Percentiles rank a stretch among this genome's conserved stretches.
phyloP scores from a whole-genome alignment of 2,113 vertebrate species.

The Rhadina sibilatrix region DNA sequence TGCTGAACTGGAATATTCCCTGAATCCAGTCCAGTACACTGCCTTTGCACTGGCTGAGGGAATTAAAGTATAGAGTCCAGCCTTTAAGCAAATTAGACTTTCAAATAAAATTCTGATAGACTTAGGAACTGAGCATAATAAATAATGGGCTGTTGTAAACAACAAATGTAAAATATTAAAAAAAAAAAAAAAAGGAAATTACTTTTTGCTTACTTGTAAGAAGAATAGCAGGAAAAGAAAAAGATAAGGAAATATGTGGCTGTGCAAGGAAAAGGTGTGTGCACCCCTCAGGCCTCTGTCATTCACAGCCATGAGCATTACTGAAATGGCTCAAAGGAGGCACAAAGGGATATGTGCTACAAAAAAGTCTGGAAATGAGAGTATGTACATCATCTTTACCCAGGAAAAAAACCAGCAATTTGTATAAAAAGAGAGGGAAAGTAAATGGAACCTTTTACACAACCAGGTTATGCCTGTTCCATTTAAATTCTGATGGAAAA shows the following conservation, averaged over 20 bases:
- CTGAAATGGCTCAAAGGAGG: not conserved
- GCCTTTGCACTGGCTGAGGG: not conserved
- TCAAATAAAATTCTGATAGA: not conserved
- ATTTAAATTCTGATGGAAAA: not conserved
- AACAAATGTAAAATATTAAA: not conserved
- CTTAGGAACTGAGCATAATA: not conserved
- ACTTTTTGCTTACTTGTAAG: not conserved
- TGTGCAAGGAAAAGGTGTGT: not conserved
- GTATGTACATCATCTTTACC: not conserved
- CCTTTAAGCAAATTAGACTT: not conserved
- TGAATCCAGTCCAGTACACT: rapidly evolving
- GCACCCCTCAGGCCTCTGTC: not conserved
- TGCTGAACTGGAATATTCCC: not conserved
- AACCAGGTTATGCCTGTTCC: not conserved
- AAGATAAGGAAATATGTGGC: not conserved
- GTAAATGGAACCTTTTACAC: not conserved
- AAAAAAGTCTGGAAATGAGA: not conserved
- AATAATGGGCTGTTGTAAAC: not conserved
- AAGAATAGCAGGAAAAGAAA: not conserved
- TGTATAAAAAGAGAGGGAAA: not conserved
- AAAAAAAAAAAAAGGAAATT: not conserved
- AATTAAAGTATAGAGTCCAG: not conserved
- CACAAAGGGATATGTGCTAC: not conserved
- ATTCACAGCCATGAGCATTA: rapidly evolving
- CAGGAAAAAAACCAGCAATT: not conserved